Percentiles rank a stretch among this genome's conserved stretches.
Conservation (phyloP, 2,113 vertebrate genomes). For the Brienomyrus longianalis region DNA sequence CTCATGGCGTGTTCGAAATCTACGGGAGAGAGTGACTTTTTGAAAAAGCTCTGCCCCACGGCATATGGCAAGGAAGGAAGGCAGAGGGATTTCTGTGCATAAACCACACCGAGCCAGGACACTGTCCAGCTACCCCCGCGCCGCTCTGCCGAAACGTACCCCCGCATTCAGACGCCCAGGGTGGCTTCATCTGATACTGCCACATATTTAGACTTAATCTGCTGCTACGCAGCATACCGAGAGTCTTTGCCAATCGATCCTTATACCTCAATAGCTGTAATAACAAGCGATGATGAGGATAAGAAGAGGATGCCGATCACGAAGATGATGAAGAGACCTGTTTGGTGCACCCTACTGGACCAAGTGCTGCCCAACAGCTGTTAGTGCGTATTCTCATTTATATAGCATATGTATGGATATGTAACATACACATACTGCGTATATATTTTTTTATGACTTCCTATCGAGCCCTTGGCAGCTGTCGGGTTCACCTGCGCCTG, state of each 20-base stretch:
- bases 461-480: not conserved
- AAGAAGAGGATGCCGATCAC: not conserved
- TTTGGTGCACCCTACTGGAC: not conserved
- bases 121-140: constrained; percentile 22
- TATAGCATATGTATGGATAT: not conserved
- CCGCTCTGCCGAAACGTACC: not conserved
- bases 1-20: constrained; percentile 15
- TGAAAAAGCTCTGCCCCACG: constrained; percentile 2
- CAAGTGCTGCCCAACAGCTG: not conserved
- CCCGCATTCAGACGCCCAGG: not conserved
- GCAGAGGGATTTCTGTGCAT: constrained; percentile 13
- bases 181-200: not conserved
- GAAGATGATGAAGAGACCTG: not conserved
- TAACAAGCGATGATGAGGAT: not conserved
- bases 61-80: not conserved
- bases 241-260: constrained; percentile 45
- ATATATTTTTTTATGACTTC: not conserved
- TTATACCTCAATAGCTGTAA: constrained; percentile 40
- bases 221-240: constrained; percentile 31
- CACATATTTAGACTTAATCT: not conserved
- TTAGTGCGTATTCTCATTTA: not conserved
- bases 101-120: constrained; percentile 18
- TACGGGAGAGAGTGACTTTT: constrained; percentile 10
- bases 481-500: not conserved
- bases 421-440: not conserved